A percentile compares a stretch with the other conserved stretches of the same genome.
These are phyloP conservation scores for Candoia aspera DNA, from an alignment of 2,113 vertebrate species.

Conservation along the genomic window DNA sequence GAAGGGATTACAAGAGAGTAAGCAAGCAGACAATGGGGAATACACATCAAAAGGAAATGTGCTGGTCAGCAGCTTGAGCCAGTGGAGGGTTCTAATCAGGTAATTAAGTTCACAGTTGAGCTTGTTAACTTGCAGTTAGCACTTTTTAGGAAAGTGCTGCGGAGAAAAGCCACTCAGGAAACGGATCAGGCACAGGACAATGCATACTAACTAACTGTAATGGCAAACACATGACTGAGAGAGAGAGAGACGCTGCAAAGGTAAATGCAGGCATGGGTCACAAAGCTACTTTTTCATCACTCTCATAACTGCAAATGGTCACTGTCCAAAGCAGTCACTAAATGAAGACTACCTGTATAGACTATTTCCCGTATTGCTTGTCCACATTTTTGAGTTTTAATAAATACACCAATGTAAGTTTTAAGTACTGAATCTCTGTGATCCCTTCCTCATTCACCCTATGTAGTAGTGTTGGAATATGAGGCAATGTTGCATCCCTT, in stretches of 20 bases:
- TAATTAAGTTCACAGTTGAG: background rate
- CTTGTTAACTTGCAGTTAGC: background rate
- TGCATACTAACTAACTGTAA: background rate
- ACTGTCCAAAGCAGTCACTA: background rate
- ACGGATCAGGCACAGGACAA: background rate
- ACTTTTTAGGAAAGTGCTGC: background rate
- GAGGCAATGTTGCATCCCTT: background rate
- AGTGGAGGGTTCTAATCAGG: background rate
- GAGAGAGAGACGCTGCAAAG: background rate
- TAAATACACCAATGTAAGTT: background rate
- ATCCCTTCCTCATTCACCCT: background rate
- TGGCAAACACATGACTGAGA: background rate
- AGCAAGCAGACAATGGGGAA: background rate
- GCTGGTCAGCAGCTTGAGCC: background rate
- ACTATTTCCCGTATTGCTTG: background rate
- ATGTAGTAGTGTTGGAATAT: background rate
- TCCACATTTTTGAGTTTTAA: background rate
- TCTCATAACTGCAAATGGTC: background rate
- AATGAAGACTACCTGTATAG: background rate
- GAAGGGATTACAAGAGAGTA: background rate
- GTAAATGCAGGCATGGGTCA: background rate
- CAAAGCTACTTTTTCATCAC: background rate
- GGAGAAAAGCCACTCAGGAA: background rate
- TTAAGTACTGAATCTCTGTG: background rate
- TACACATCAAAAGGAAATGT: background rate